phyloP scores from a whole-genome alignment of 2,888 invertebrate species.

The Phortica magna region DNA sequence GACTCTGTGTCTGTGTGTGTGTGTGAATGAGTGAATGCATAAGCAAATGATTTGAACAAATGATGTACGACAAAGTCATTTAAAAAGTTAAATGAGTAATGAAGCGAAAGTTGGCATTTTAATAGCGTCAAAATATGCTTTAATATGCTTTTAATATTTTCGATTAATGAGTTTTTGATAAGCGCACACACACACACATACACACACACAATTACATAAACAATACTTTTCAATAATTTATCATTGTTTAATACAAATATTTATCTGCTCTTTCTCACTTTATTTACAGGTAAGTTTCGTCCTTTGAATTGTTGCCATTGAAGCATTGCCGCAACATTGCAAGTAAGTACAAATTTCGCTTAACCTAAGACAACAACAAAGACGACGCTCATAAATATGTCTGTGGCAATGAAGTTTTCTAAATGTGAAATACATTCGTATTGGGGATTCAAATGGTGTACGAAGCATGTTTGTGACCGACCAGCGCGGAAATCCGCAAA shows the following conservation, averaged over 20 bases:
- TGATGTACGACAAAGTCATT: neutral
- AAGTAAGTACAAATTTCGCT: conserved; percentile 22
- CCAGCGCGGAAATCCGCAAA: conserved; percentile 62
- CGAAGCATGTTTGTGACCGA: neutral
- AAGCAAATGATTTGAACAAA: neutral
- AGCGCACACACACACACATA: too few species aligned
- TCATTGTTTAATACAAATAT: neutral
- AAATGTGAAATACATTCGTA: neutral
- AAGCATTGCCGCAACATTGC: neutral
- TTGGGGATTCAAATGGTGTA: neutral
- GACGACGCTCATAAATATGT: neutral
- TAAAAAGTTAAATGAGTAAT: conserved; percentile 16
- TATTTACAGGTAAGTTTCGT: conserved; percentile 22
- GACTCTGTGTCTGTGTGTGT: neutral
- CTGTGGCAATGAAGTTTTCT: neutral
- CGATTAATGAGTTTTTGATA: too few species aligned
- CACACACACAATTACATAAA: neutral
- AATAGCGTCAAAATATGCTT: neutral
- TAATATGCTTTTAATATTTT: neutral
- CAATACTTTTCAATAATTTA: neutral
- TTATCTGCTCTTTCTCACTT: neutral
- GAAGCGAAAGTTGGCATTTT: neutral
- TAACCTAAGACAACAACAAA: neutral
- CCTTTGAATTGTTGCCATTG: neutral
- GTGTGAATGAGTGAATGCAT: neutral